phyloP scores from a whole-genome alignment of 2,888 invertebrate genomes.

The Mesorhabditis sp. region DNA sequence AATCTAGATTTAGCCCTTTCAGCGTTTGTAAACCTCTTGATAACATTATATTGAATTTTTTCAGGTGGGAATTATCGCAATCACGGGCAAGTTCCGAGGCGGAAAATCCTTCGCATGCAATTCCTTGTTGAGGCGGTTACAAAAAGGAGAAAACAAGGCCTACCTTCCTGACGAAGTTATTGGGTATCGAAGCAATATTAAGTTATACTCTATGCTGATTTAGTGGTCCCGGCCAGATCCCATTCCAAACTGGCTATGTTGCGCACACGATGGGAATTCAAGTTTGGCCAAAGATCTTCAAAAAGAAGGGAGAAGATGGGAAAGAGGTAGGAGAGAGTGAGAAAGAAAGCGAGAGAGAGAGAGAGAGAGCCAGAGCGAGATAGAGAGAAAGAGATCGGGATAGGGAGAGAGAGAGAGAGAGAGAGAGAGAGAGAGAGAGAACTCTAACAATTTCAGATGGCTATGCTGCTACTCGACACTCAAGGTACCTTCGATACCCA shows the following conservation, averaged over 20 bases:
- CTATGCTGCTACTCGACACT: constrained; percentile 2
- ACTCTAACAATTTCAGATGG: background rate
- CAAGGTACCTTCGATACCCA: background rate
- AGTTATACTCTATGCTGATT: background rate
- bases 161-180: background rate
- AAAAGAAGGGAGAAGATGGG: background rate
- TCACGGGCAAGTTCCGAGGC: background rate
- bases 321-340: background rate
- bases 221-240: background rate
- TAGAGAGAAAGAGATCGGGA: no score
- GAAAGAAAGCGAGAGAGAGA: no score
- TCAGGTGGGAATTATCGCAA: background rate
- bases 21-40: no score
- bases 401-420: no score
- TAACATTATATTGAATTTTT: background rate
- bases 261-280: constrained; percentile 3
- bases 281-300: background rate
- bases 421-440: no score
- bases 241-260: background rate
- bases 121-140: background rate
- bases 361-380: no score
- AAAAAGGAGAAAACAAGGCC: background rate
- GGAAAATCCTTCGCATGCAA: background rate
- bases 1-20: no score
- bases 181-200: background rate